phyloP scores from a whole-genome alignment of 2,797 vertebrate genomes.

The Lithobates sylvaticus region DNA sequence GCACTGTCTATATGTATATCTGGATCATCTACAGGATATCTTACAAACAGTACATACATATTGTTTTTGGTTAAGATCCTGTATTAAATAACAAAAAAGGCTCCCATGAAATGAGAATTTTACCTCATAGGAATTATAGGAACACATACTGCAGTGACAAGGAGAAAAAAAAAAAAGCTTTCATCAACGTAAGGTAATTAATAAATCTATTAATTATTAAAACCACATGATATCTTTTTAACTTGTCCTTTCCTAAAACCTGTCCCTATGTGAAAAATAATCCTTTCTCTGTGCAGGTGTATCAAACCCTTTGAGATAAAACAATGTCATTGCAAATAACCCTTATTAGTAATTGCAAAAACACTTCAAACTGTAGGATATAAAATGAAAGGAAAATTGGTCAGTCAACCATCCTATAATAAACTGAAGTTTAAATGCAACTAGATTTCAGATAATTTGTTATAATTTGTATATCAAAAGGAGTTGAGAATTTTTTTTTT shows the following conservation, averaged over 20 bases:
- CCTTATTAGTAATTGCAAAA: slow-evolving; percentile 6
- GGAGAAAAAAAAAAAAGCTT: neutral
- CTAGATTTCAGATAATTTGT: neutral
- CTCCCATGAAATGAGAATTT: neutral
- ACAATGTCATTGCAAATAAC: slow-evolving; percentile 21
- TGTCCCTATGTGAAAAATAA: slow-evolving; percentile 7
- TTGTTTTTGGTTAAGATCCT: too few species aligned
- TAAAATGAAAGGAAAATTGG: neutral
- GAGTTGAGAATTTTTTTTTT: too few species aligned
- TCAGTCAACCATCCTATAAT: neutral
- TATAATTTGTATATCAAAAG: neutral
- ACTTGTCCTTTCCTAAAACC: slow-evolving; percentile 27
- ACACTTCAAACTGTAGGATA: neutral
- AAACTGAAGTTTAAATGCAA: neutral
- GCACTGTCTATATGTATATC: too few species aligned
- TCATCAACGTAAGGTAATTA: slow-evolving; percentile 18
- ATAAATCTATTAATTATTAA: slow-evolving; percentile 28
- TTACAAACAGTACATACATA: too few species aligned
- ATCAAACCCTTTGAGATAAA: slow-evolving; percentile 12
- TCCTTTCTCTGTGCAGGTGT: slow-evolving; percentile 8
- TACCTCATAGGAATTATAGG: neutral
- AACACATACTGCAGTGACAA: neutral
- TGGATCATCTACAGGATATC: too few species aligned
- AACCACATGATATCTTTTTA: slow-evolving; percentile 5
- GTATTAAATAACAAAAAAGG: too few species aligned